Base-by-base conservation (phyloP, 2,797 vertebrate species). In the Mustela erminea region DNA sequence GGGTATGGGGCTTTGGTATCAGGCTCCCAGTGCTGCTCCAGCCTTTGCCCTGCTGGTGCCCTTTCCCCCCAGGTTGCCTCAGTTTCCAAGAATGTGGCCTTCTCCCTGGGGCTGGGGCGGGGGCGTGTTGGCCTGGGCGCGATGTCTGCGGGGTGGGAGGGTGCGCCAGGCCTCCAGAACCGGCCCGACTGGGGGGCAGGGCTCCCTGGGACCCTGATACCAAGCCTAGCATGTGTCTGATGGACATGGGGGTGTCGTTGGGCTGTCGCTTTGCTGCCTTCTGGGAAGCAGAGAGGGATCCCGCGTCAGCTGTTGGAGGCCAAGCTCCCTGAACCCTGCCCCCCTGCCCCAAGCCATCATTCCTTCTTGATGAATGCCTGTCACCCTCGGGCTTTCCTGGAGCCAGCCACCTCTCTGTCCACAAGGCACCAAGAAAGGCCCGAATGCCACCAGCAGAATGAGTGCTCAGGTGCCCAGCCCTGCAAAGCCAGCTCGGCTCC, bases 141-240 rank as follows among this genome's bases (percentile, higher is more conserved):
- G 62, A 15, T 52, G 8, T 23, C 17, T 8, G 72, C 9, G 38
- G 43, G 43, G 12, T 4, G 70, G 21, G n/a, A 1, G 32, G 77
- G 58, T 41, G 29, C 38, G 25, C 87, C 35, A 43, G 90, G 60
- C 60, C 54, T 83, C 81, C 32, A 62, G 87, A 62, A 62, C 72
- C 88, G 95, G 96, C 89, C 92, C 95, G 84, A 95, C 77, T 20
- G 82, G 66, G 3, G 70, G 96, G 87, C 83, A 94, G 97, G 93
- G 60, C 58, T 66, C 95, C 93, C 97, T 93, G 66, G 97, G 95
- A 75, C 62, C 95, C 96, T 83, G 97, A 97, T 93, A 87, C 96
- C 98, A 95, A 96, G 96, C 96, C 74, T 87, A 97, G 98, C 97
- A 98, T 98, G 97, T 93, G 82, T 74, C 90, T 96, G 95, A 85